These are phyloP conservation scores for Botrylloides violaceus DNA, from an alignment of 23 tunicate genomes.

Conservation along the genomic window DNA sequence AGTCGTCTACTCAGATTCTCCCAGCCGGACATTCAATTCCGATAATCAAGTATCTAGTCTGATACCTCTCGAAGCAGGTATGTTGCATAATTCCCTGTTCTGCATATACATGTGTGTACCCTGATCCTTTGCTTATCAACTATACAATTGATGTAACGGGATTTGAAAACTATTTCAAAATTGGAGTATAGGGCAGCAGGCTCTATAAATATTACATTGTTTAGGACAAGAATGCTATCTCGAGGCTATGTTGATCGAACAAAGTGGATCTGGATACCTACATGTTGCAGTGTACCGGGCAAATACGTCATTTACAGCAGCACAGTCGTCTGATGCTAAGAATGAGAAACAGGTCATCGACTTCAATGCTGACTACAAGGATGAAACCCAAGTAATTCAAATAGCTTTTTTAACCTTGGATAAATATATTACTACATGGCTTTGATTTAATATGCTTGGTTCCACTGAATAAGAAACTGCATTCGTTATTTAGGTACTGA, in stretches of 20 bases:
- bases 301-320: constrained; percentile 21
- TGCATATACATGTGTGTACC: too few relatives aligned
- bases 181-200: too few relatives aligned
- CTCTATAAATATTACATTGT: too few relatives aligned
- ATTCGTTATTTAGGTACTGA: background rate
- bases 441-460: background rate
- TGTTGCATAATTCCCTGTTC: too few relatives aligned
- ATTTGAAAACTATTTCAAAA: too few relatives aligned
- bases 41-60: too few relatives aligned
- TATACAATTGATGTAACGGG: too few relatives aligned
- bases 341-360: constrained; percentile 31
- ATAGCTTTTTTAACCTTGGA: background rate
- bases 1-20: too few relatives aligned
- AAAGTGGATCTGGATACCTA: constrained; percentile 10
- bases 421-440: background rate
- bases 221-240: constrained; percentile 41
- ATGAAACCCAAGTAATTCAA: background rate
- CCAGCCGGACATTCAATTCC: too few relatives aligned
- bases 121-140: too few relatives aligned
- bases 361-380: constrained; percentile 12
- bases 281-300: constrained; percentile 34
- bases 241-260: constrained; percentile 5
- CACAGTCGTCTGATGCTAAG: constrained; percentile 24
- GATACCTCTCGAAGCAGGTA: too few relatives aligned
- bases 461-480: too few relatives aligned